phyloP scores from a whole-genome alignment of 2,888 invertebrate species.

The Parapristionchus giblindavisi region DNA sequence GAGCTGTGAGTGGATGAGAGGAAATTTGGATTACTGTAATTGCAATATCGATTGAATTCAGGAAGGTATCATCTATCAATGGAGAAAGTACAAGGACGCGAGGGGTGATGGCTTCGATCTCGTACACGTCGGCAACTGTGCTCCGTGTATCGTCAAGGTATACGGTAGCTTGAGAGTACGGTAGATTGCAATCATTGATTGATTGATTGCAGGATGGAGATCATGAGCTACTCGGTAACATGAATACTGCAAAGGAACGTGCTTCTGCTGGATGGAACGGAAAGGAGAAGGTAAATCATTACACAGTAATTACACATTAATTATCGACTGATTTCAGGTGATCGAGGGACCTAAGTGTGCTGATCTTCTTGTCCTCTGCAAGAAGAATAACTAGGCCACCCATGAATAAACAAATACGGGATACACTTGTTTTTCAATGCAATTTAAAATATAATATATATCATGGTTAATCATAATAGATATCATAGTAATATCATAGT shows the following conservation, averaged over 20 bases:
- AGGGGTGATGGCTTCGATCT: conserved; percentile 49
- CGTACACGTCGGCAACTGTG: conserved; percentile 55
- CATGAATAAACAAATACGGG: too few species aligned
- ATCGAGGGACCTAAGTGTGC: conserved; percentile 25
- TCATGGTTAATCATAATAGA: too few species aligned
- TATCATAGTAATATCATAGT: too few species aligned
- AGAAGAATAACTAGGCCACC: conserved; percentile 20
- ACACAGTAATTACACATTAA: too few species aligned
- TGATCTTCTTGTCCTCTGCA: conserved; percentile 18
- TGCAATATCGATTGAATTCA: background rate
- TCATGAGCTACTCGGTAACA: conserved; percentile 55
- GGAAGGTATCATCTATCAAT: conserved; percentile 54
- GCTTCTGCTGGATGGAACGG: conserved; percentile 56
- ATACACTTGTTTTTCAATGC: too few species aligned
- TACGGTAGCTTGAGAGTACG: conserved; percentile 14
- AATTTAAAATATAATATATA: too few species aligned
- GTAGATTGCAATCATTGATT: background rate
- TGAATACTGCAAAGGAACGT: conserved; percentile 51
- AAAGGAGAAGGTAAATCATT: conserved; percentile 53
- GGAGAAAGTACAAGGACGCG: conserved; percentile 51
- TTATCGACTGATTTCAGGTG: background rate
- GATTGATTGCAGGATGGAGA: conserved; percentile 35
- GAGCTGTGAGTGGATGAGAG: conserved; percentile 10
- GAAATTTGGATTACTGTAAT: background rate
- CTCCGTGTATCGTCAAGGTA: conserved; percentile 58